Evolutionary conservation across 1,140 invertebrate genomes (phyloP), one percentile per base, ranked within the genome.

Genomic region (Magallana angulata): DNA sequence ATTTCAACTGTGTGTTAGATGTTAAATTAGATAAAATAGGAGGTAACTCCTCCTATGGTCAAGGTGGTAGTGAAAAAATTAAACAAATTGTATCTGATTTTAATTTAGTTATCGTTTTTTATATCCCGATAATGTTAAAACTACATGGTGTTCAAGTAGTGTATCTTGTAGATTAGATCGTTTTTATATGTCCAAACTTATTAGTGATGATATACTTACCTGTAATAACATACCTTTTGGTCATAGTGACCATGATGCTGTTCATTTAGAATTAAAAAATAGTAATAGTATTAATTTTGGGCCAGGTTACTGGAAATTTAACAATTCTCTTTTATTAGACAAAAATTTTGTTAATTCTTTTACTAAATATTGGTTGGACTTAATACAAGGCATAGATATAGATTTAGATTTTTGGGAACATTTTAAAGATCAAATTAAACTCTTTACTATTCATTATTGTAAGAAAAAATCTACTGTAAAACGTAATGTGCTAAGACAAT

Each of bases 1-100:
- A 91, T 82, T 91, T 88, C 88, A 91, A 91, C 82, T 91, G 82
- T 90, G 85, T 91, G 14, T 30, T 86, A n/a, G 82, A 89, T 84
- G 68, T 57, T 57, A 60, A 81, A 12, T 18, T 90, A 82, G 89
- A 91, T 84, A 90, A 91, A 84, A 68, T 87, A 7, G 89, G 91
- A 48, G 89, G 89, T 62, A 89, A 89, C 84, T 36, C 57, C 71
- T 62, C 59, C 81, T 71, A 24, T 24, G 18, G 18, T 76, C 12
- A 76, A 85, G 87, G 62, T 64, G 88, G 87, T 12, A 88, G 71
- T 36, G 82, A 85, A 60, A 24, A 62, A 30, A 64, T 89, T 71
- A 62, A 57, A 56, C 12, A 58, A 18, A 84, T 90, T 81, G 56
- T 85, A 48, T 83, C 85, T 36, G 85, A 88, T 84, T 91, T 86